These are phyloP conservation scores for Hypocryptadius cinnamomeus DNA, from an alignment of 2,113 vertebrate genomes.

Conservation along the genomic window DNA sequence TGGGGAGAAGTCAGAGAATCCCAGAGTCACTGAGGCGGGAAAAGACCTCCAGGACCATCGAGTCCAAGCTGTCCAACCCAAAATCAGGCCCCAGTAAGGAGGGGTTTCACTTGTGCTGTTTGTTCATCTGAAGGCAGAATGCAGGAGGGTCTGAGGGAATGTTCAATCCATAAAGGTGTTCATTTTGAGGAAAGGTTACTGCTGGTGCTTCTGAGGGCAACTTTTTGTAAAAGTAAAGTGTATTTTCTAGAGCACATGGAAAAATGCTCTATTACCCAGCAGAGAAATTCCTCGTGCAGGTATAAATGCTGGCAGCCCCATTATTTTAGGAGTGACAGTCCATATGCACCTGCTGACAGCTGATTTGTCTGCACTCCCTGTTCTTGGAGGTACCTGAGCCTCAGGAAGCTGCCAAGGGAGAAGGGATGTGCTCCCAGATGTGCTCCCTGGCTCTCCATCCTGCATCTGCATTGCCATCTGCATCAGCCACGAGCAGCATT, in stretches of 20 bases:
- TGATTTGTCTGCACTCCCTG: background rate
- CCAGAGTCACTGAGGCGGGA: background rate
- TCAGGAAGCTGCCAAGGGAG: background rate
- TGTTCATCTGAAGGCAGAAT: background rate
- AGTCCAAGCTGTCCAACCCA: background rate
- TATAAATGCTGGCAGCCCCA: background rate
- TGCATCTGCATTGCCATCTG: background rate
- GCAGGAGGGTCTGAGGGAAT: background rate
- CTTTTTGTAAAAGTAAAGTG: background rate
- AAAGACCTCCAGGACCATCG: background rate
- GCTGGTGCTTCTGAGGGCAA: background rate
- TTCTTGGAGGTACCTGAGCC: background rate
- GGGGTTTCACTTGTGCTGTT: accelerated
- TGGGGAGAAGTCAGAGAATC: background rate
- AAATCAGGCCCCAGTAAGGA: background rate
- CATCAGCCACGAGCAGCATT: background rate
- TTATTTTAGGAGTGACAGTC: background rate
- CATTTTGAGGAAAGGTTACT: background rate
- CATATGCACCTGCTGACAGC: background rate
- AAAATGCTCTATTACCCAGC: background rate
- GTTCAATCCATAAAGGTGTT: background rate
- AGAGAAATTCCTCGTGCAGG: background rate
- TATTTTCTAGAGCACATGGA: background rate
- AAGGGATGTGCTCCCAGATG: background rate
- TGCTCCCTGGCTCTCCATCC: background rate